phyloP scores from a whole-genome alignment of 2,113 vertebrate genomes.

The Empidonax alnorum region DNA sequence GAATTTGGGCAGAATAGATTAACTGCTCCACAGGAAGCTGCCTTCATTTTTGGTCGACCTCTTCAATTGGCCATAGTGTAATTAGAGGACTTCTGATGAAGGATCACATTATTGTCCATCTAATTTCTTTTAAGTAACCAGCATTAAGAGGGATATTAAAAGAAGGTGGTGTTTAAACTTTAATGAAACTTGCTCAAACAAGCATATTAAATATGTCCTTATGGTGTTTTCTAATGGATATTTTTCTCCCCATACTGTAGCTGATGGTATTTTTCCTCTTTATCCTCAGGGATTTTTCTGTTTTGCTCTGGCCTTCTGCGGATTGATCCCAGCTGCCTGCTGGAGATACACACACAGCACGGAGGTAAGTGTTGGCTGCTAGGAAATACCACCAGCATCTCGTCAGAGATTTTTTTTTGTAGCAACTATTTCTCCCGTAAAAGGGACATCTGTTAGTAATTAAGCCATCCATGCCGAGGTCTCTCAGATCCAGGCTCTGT shows the following conservation, averaged over 20 bases:
- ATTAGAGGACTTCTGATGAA: neutral
- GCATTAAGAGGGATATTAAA: neutral
- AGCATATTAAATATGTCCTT: neutral
- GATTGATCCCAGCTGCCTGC: conserved; percentile 60
- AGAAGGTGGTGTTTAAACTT: neutral
- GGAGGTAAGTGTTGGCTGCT: conserved; percentile 62
- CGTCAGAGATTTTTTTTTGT: neutral
- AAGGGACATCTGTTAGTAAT: neutral
- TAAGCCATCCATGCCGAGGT: neutral
- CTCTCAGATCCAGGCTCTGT: neutral
- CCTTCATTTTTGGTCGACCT: neutral
- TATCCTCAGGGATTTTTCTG: conserved; percentile 74
- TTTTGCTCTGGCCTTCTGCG: conserved; percentile 70
- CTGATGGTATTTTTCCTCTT: neutral
- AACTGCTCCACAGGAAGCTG: neutral
- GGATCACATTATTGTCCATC: neutral
- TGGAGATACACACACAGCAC: conserved; percentile 60
- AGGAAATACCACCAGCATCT: neutral
- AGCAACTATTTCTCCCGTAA: neutral
- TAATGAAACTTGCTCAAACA: neutral
- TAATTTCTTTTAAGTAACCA: neutral
- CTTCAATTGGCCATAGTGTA: neutral
- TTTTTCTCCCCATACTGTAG: neutral
- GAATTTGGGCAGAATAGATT: neutral
- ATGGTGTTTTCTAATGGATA: neutral